Conservation (phyloP, 2,113 vertebrate species). For the Rhombomys opimus region DNA sequence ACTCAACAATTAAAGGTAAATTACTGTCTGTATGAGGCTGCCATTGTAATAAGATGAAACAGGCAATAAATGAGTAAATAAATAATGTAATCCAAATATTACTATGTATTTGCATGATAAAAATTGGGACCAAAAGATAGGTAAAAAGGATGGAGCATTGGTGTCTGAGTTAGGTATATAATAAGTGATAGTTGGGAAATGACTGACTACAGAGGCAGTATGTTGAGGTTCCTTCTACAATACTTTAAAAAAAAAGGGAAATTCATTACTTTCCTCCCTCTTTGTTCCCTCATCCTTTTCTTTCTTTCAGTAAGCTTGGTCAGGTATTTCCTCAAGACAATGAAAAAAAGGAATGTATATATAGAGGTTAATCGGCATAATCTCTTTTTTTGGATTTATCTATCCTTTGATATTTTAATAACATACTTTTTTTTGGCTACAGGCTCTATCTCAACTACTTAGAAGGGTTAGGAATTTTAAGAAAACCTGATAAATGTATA, state of each 20-base stretch:
- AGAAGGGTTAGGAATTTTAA: background rate
- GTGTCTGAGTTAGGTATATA: background rate
- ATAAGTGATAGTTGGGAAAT: background rate
- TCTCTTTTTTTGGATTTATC: background rate
- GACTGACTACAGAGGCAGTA: background rate
- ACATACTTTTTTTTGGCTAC: background rate
- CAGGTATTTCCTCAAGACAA: no score
- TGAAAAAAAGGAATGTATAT: no score
- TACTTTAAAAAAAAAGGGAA: background rate
- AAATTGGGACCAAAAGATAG: background rate
- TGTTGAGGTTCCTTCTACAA: background rate
- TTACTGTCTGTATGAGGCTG: background rate
- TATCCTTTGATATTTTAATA: background rate
- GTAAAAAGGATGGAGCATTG: background rate
- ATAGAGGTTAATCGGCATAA: no score
- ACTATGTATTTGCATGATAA: background rate
- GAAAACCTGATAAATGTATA: background rate
- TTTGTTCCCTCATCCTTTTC: no score
- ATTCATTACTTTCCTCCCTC: background rate
- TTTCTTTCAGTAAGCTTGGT: no score
- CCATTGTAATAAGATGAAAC: background rate
- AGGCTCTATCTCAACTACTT: background rate
- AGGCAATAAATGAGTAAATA: background rate
- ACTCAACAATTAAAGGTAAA: background rate
- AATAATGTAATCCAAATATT: background rate